Percentiles rank a stretch among this genome's conserved stretches.
phyloP scores from a whole-genome alignment of 2,888 invertebrate species.

The Coelopa pilipes region DNA sequence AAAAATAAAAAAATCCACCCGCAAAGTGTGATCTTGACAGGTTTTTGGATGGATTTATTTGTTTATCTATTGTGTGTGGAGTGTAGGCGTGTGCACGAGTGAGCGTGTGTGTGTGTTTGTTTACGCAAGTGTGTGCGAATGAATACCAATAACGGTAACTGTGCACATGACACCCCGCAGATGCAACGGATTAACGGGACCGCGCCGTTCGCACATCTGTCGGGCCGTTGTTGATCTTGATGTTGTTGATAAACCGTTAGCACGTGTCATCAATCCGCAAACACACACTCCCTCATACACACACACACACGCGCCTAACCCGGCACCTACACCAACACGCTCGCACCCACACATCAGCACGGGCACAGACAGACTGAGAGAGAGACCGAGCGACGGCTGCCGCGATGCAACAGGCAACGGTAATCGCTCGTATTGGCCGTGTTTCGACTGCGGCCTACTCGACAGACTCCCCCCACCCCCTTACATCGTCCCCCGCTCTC shows the following conservation, averaged over 20 bases:
- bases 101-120: not conserved
- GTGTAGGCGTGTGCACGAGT: not conserved
- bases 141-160: not conserved
- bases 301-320: not conserved
- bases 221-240: slow-evolving; percentile 21
- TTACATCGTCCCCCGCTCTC: no score
- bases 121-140: not conserved
- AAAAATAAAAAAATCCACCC: not conserved
- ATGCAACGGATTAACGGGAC: not conserved
- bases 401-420: no score
- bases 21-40: slow-evolving; percentile 7
- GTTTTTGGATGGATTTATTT: not conserved
- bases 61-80: not conserved
- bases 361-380: no score
- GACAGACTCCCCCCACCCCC: no score
- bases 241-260: slow-evolving; percentile 22
- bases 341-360: no score
- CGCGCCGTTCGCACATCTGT: no score
- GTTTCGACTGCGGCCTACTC: no score
- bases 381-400: no score
- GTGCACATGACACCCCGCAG: not conserved
- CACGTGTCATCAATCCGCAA: slow-evolving; percentile 20
- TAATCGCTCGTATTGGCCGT: no score
- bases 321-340: no score
- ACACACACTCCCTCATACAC: no score